Percentiles rank a stretch among this genome's conserved stretches.
phyloP scores from a whole-genome alignment of 2,888 invertebrate species.

The Hydrotaea diabolus region DNA sequence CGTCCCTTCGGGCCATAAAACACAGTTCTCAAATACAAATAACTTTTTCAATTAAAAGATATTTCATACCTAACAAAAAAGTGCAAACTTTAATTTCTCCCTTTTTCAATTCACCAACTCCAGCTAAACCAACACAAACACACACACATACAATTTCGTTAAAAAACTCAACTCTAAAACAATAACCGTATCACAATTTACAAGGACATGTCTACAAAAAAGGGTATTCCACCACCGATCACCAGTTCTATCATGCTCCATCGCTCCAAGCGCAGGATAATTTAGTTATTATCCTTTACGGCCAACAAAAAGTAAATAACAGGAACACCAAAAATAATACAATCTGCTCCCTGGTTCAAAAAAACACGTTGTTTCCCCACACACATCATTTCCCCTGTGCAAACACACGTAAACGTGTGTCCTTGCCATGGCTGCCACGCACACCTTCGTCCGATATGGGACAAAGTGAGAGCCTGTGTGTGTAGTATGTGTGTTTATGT shows the following conservation, averaged over 20 bases:
- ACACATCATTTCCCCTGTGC: not conserved
- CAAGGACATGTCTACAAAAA: constrained; percentile 4
- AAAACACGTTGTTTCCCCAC: not conserved
- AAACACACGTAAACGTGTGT: not conserved
- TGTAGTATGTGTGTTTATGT: not conserved
- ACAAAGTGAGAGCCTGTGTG: not conserved
- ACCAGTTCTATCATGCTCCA: not conserved
- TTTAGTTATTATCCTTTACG: constrained; percentile 32
- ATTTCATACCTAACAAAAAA: constrained; percentile 9
- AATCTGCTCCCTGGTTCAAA: not conserved
- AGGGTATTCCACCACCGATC: not conserved
- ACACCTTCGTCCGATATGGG: not conserved
- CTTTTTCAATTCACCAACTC: not conserved
- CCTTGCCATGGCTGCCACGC: not conserved
- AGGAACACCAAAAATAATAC: not conserved
- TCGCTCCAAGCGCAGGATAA: not conserved
- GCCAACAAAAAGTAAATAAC: not conserved
- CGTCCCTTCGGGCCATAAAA: not conserved
- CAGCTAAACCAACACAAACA: no score
- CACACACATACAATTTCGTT: not conserved
- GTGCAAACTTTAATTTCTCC: not conserved
- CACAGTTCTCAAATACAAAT: constrained; percentile 14
- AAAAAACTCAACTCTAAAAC: not conserved
- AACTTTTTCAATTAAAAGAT: constrained; percentile 34
- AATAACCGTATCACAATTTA: not conserved